These are phyloP conservation scores for Chirona hameri DNA, from an alignment of 2,888 invertebrate species.

Conservation along the genomic window DNA sequence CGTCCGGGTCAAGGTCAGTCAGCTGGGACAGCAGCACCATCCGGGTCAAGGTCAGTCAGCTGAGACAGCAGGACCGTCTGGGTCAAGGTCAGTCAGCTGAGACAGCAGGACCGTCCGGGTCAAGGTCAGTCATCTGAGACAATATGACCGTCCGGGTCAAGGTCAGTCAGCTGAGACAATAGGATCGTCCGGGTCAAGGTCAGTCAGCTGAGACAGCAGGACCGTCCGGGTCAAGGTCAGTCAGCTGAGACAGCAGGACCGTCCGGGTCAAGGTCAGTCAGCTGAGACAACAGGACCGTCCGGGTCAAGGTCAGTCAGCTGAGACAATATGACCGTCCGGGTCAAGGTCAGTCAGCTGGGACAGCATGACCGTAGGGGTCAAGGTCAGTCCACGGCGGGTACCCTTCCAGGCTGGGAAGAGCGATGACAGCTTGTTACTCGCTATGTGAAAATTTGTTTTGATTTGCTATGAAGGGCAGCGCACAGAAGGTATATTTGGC, in stretches of 20 bases:
- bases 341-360: background rate
- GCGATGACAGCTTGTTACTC: too few species aligned
- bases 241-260: background rate
- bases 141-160: background rate
- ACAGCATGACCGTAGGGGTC: background rate
- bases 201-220: too few species aligned
- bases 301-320: background rate
- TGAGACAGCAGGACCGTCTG: background rate
- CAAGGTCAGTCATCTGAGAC: background rate
- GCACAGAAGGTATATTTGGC: too few species aligned
- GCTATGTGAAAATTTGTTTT: too few species aligned
- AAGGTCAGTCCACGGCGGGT: background rate
- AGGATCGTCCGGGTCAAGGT: too few species aligned
- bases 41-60: background rate
- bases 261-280: background rate
- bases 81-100: background rate
- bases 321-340: background rate
- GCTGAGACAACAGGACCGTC: background rate
- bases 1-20: conserved; percentile 33
- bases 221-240: conserved; percentile 34
- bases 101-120: background rate
- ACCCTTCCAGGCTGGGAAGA: too few species aligned
- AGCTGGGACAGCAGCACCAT: background rate
- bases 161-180: background rate
- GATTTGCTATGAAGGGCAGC: too few species aligned